Percentiles rank a stretch among this genome's conserved stretches.
Evolutionary conservation across 2,888 invertebrate species (phyloP).

Genomic region (Piscicola geometra): DNA sequence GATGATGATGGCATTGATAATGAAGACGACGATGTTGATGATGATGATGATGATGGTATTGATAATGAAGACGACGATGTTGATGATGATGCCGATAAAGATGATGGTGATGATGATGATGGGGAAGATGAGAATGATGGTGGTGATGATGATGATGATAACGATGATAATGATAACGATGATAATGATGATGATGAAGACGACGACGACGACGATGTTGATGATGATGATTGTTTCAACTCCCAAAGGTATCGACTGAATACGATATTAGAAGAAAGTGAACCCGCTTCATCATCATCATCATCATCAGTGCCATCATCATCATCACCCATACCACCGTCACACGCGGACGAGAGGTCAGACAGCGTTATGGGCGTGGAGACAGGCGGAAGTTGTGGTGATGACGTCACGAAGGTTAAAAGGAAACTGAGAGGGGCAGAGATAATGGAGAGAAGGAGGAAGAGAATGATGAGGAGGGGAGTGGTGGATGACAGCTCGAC

Average conservation of each 20-base stretch:
- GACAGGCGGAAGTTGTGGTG: not conserved
- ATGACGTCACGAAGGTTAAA: not conserved
- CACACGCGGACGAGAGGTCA: not conserved
- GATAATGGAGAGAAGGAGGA: not conserved
- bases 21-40: slow-evolving; percentile 13
- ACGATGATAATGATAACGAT: too few relatives aligned
- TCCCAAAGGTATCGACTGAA: not conserved
- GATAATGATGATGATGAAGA: too few relatives aligned
- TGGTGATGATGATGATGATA: not conserved
- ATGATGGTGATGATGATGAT: slow-evolving; percentile 33
- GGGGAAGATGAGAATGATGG: slow-evolving; percentile 15
- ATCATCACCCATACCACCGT: too few relatives aligned
- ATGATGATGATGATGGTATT: not conserved
- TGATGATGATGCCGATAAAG: slow-evolving; percentile 27
- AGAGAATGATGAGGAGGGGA: not conserved
- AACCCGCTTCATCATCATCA: not conserved
- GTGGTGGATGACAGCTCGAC: not conserved
- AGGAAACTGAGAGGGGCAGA: not conserved
- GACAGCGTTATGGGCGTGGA: not conserved
- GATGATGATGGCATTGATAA: slow-evolving; percentile 28
- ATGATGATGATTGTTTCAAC: not conserved
- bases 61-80: slow-evolving; percentile 11
- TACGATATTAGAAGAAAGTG: not conserved
- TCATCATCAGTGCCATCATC: not conserved
- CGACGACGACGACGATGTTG: too few relatives aligned